phyloP scores from a whole-genome alignment of 2,888 invertebrate species.

The Anorthoa munda region DNA sequence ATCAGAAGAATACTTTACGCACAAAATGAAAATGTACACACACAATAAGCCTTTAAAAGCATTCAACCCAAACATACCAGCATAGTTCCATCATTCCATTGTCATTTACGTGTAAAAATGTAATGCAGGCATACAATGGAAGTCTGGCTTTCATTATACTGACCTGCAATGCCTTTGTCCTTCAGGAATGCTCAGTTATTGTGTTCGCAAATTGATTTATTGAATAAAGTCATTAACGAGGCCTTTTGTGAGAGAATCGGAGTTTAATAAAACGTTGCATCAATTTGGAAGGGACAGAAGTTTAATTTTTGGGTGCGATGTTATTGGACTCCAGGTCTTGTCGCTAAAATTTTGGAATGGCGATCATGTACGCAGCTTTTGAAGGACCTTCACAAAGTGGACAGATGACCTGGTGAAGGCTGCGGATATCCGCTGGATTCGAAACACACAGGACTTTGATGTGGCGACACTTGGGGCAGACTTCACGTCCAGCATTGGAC shows the following conservation, averaged over 20 bases:
- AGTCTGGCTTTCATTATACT: conserved; percentile 44
- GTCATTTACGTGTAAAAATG: conserved; percentile 73
- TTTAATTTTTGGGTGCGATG: conserved; percentile 5
- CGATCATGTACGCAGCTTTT: no score
- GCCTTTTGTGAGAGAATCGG: conserved; percentile 70
- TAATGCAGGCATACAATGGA: conserved; percentile 70
- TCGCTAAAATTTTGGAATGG: no score
- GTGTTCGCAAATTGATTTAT: conserved; percentile 76
- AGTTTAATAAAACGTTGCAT: conserved; percentile 69
- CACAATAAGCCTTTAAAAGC: conserved; percentile 56
- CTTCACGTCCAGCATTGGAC: no score
- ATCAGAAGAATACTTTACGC: conserved; percentile 26
- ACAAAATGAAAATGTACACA: conserved; percentile 31
- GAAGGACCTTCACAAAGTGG: no score
- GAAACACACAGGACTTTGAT: no score
- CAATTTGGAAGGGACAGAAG: conserved; percentile 41
- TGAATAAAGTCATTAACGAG: conserved; percentile 78
- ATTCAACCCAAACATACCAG: conserved; percentile 42
- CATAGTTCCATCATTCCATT: conserved; percentile 42
- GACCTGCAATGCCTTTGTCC: conserved; percentile 59
- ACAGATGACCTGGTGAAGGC: no score
- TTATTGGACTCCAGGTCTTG: not conserved
- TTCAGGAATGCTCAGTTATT: conserved; percentile 64
- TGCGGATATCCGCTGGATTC: no score
- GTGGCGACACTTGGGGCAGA: no score